phyloP scores from a whole-genome alignment of 2,113 vertebrate genomes.

The Gadus chalcogrammus region DNA sequence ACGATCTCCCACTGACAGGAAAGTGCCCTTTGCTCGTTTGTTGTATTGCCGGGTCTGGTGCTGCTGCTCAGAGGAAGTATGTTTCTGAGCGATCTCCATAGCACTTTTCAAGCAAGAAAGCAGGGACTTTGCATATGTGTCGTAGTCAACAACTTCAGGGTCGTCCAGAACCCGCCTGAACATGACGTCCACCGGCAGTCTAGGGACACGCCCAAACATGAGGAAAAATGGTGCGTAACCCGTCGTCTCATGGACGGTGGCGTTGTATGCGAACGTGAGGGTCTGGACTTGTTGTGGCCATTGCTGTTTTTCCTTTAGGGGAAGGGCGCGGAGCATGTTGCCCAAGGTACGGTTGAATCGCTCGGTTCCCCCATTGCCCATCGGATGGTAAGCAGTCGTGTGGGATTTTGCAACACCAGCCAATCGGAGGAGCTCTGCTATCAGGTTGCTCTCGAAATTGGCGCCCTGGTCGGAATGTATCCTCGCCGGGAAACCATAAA shows the following conservation, averaged over 20 bases:
- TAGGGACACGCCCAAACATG: conserved; percentile 20
- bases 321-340: conserved; percentile 20
- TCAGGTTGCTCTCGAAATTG: conserved; percentile 29
- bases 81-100: too few species aligned
- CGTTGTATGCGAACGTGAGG: conserved; percentile 27
- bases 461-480: conserved; percentile 23
- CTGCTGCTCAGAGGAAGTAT: too few species aligned
- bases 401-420: conserved; percentile 22
- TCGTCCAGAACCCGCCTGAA: conserved; percentile 11
- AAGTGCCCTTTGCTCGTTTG: too few species aligned
- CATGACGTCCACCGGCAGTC: conserved; percentile 17
- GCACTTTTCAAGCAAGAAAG: too few species aligned
- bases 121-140: too few species aligned
- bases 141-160: too few species aligned
- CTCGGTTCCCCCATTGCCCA: conserved; percentile 27
- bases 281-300: conserved; percentile 27
- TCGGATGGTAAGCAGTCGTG: conserved; percentile 24
- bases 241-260: conserved; percentile 22
- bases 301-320: conserved; percentile 16
- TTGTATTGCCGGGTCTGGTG: too few species aligned
- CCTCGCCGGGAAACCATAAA: conserved; percentile 17
- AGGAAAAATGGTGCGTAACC: conserved; percentile 22
- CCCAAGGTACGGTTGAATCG: conserved; percentile 27
- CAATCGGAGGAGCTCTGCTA: conserved; percentile 1
- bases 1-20: too few species aligned